Evolutionary conservation across 2,888 invertebrate species (phyloP), one percentile per base, ranked within the genome.

Genomic region (Trichopoda pennipes): DNA sequence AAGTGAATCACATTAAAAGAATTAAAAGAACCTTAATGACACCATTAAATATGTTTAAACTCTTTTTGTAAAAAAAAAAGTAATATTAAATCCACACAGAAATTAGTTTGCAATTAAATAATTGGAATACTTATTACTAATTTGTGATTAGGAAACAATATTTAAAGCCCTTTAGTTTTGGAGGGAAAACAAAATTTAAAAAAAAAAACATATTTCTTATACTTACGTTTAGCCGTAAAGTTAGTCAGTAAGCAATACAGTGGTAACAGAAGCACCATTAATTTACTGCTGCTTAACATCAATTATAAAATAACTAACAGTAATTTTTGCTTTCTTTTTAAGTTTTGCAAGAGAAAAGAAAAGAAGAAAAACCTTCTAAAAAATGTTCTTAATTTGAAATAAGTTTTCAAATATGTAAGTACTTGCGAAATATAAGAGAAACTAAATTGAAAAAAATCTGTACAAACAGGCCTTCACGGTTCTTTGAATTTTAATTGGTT

Each of bases 401-500:
- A 16, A 47, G 35, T 76, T 42, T 66, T 47, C 68, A 81, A 81
- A 74, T 61, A 66, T 58, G 28, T 19, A 42, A 55, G 38, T 28
- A 49, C 61, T 73, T 70, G 19, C 68, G 63, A 38, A 42, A 51
- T 35, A 49, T 19, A 44, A 51, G 21, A 49, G 16, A 63, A 69
- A 69, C 9, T 12, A 44, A 76, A 35, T 51, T 51, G 19, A 51
- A 60, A 51, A 68, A 49, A 56, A 70, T 42, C 38, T 60, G 51
- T 75, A 66, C 51, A 74, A 82, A 68, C 64, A 82, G 79, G 82
- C 75, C 79, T 82, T 82, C 82, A 82, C 58, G 82, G 79, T 82
- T 82, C 75, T 79, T 76, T 82, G 75, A 72, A 82, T 79, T 79
- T 82, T 82, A 82, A 82, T 82, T 82, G 82, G 82, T 73, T 79